Percentiles rank a stretch among this genome's conserved stretches.
phyloP scores from a whole-genome alignment of 2,888 invertebrate genomes.

The Plutella xylostella region DNA sequence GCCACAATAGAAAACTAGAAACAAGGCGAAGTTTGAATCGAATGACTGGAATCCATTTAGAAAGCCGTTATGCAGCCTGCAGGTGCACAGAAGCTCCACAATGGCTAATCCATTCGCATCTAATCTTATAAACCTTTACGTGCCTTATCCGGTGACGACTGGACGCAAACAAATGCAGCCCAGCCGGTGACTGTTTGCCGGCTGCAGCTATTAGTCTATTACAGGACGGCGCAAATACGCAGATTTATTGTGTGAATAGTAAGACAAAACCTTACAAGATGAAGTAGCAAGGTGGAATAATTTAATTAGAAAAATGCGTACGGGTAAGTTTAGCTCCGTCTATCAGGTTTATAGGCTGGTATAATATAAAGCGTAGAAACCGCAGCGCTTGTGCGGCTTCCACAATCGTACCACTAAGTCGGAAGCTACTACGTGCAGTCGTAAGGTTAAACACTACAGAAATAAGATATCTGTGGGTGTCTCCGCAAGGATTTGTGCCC shows the following conservation, averaged over 20 bases:
- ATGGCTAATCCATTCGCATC: background rate
- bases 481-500: too few relatives aligned
- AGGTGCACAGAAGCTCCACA: background rate
- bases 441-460: constrained; percentile 69
- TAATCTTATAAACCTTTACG: constrained; percentile 49
- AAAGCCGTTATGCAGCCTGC: background rate
- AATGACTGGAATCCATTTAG: background rate
- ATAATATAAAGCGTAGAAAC: constrained; percentile 47
- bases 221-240: too few relatives aligned
- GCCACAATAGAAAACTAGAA: too few relatives aligned
- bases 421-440: constrained; percentile 55
- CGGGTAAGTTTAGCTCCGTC: background rate
- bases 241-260: too few relatives aligned
- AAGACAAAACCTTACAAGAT: too few relatives aligned
- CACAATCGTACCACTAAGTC: constrained; percentile 58
- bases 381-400: constrained; percentile 62
- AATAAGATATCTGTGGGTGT: constrained; percentile 63
- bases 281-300: too few relatives aligned
- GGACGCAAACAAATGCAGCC: background rate
- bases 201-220: too few relatives aligned
- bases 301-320: constrained; percentile 2
- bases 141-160: constrained; percentile 40
- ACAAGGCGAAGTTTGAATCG: too few relatives aligned
- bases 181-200: too few relatives aligned
- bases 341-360: background rate